Conservation (phyloP, 2,888 invertebrate species). For the Caenorhabditis sulstoni region DNA sequence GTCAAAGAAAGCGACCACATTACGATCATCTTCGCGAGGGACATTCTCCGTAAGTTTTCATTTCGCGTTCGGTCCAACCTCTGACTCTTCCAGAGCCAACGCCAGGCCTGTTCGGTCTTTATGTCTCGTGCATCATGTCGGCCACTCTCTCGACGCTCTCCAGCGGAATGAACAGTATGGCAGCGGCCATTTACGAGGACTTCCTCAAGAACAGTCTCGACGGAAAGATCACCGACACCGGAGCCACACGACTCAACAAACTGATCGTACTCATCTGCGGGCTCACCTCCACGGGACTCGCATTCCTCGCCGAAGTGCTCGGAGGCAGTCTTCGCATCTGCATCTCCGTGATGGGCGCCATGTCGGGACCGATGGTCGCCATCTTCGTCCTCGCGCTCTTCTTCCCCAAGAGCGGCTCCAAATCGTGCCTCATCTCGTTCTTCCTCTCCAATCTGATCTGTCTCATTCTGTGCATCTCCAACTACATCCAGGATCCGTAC, state of each 20-base stretch:
- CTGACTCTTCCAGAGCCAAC: slow-evolving; percentile 64
- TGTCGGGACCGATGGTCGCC: slow-evolving; percentile 74
- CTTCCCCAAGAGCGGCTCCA: slow-evolving; percentile 71
- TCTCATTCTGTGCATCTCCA: slow-evolving; percentile 65
- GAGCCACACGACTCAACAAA: slow-evolving; percentile 66
- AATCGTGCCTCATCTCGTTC: slow-evolving; percentile 72
- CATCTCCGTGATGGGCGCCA: slow-evolving; percentile 75
- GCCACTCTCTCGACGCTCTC: slow-evolving; percentile 77
- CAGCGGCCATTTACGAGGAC: slow-evolving; percentile 78
- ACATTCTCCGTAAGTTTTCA: slow-evolving; percentile 67
- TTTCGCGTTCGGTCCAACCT: not conserved
- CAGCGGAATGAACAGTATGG: slow-evolving; percentile 76
- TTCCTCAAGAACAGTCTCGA: slow-evolving; percentile 70
- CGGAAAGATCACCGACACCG: slow-evolving; percentile 65
- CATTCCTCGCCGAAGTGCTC: slow-evolving; percentile 72
- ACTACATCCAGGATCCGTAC: slow-evolving; percentile 70
- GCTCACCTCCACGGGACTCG: slow-evolving; percentile 65
- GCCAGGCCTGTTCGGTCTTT: slow-evolving; percentile 76
- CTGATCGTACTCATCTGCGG: slow-evolving; percentile 66
- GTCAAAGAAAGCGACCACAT: slow-evolving; percentile 73
- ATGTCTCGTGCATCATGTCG: slow-evolving; percentile 75
- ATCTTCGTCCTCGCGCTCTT: slow-evolving; percentile 76
- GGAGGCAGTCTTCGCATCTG: slow-evolving; percentile 75
- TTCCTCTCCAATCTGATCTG: slow-evolving; percentile 68
- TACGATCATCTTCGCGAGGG: slow-evolving; percentile 71